Evolutionary conservation across 2,888 invertebrate species (phyloP).

Genomic region (Conchocele bisecta): DNA sequence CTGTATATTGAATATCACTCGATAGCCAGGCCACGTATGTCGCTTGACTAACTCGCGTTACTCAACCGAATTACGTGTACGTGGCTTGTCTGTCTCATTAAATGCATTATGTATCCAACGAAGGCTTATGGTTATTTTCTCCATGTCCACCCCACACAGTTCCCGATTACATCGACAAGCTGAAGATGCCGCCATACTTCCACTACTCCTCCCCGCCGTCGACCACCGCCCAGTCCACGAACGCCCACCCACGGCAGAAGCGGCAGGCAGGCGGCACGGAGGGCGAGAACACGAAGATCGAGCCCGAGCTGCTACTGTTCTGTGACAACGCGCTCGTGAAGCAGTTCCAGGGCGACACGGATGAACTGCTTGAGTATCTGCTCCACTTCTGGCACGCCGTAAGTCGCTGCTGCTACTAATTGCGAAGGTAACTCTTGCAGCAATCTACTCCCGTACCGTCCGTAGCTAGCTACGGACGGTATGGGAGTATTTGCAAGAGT

Average conservation of each 20-base stretch:
- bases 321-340: conserved; percentile 69
- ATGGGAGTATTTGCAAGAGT: no score
- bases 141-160: conserved; percentile 1
- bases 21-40: no score
- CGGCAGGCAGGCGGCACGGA: conserved; percentile 46
- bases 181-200: conserved; percentile 1
- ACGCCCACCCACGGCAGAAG: conserved; percentile 37
- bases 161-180: conserved; percentile 32
- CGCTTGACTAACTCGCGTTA: no score
- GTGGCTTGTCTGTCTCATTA: no score
- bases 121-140: no score
- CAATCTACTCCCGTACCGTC: no score
- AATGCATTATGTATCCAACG: no score
- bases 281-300: conserved; percentile 53
- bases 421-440: no score
- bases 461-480: no score
- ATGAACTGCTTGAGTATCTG: conserved; percentile 68
- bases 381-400: conserved; percentile 77
- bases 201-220: not conserved
- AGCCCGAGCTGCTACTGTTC: conserved; percentile 69
- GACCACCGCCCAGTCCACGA: not conserved
- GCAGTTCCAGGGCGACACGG: conserved; percentile 69
- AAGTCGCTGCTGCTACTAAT: no score
- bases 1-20: no score
- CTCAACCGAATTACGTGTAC: no score